Evolutionary conservation across 2,113 vertebrate species (phyloP).

Genomic region (Lamprologus tigripictilis): DNA sequence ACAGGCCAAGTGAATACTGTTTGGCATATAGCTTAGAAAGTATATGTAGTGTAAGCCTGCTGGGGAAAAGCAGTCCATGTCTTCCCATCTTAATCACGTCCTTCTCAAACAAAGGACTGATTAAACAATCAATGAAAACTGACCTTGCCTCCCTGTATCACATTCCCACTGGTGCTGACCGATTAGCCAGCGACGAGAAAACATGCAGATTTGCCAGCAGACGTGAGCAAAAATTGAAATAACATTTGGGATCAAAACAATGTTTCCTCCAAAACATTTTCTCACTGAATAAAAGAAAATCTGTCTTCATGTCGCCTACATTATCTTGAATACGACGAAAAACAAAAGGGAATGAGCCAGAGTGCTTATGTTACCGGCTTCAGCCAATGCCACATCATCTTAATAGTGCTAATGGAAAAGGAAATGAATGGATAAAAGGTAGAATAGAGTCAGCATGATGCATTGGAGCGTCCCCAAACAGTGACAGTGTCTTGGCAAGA

Average conservation of each 20-base stretch:
- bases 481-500: constrained; percentile 48
- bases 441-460: constrained; percentile 33
- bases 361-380: background rate
- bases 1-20: background rate
- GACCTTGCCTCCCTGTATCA: constrained; percentile 53
- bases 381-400: background rate
- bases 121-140: constrained; percentile 59
- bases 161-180: constrained; percentile 24
- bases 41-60: constrained; percentile 23
- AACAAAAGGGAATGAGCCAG: background rate
- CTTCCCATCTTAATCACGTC: constrained; percentile 17
- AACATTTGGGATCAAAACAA: background rate
- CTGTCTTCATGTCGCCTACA: background rate
- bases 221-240: background rate
- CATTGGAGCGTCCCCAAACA: constrained; percentile 24
- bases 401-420: background rate
- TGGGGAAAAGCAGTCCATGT: constrained; percentile 9
- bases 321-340: background rate
- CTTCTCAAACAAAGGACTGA: constrained; percentile 43
- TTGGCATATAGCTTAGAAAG: background rate
- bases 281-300: background rate
- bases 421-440: background rate
- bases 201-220: background rate
- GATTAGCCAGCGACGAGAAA: background rate
- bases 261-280: background rate